phyloP scores from a whole-genome alignment of 2,888 invertebrate species.

The Deroplatys truncata region DNA sequence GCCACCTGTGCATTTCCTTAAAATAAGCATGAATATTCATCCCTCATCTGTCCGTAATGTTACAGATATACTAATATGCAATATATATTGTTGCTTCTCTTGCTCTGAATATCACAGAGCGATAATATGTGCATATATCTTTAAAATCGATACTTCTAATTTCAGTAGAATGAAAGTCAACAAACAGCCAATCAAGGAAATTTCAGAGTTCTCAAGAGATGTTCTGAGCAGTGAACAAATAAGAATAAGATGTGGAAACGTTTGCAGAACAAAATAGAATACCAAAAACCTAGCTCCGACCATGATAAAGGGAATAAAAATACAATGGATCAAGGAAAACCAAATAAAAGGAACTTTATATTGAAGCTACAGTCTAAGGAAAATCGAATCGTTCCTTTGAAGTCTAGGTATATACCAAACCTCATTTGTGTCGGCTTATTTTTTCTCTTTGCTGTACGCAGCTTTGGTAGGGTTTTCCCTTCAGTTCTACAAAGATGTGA shows the following conservation, averaged over 20 bases:
- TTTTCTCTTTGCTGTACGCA: not conserved
- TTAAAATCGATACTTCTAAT: not conserved
- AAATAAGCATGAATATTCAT: too few relatives aligned
- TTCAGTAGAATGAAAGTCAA: not conserved
- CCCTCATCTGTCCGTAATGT: too few relatives aligned
- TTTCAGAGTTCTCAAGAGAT: not conserved
- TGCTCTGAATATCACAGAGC: too few relatives aligned
- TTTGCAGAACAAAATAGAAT: not conserved
- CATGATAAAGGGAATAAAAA: not conserved
- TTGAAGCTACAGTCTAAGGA: not conserved
- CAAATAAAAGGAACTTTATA: not conserved
- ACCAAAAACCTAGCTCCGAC: not conserved
- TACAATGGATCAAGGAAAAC: not conserved
- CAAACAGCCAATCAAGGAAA: not conserved
- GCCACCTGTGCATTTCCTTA: too few relatives aligned
- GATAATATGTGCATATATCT: too few relatives aligned
- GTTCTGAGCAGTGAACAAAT: not conserved
- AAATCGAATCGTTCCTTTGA: not conserved
- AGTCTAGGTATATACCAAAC: not conserved
- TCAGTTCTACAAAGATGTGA: not conserved
- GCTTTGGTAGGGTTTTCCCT: not conserved
- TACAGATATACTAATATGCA: too few relatives aligned
- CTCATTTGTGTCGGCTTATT: not conserved
- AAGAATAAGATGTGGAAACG: not conserved
- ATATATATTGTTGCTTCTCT: too few relatives aligned